Evolutionary conservation across 2,888 invertebrate species (phyloP).

Genomic region (Meloe dianella): DNA sequence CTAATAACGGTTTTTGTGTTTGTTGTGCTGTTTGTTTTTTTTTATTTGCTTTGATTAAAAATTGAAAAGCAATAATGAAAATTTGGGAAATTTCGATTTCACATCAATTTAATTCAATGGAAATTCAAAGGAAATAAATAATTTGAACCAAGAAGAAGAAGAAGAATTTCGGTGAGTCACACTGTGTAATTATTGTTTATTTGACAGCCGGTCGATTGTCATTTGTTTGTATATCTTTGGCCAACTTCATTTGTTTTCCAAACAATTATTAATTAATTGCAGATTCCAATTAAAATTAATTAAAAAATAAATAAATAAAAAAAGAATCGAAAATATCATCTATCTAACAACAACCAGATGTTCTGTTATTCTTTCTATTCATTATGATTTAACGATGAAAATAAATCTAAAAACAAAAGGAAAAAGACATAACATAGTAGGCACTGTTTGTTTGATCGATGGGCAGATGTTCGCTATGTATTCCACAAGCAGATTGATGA

Average conservation of each 20-base stretch:
- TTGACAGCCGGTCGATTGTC: not conserved
- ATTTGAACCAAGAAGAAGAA: no score
- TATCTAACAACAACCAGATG: not conserved
- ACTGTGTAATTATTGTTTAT: not conserved
- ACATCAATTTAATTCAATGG: no score
- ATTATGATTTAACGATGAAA: not conserved
- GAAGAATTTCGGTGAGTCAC: conserved; percentile 2
- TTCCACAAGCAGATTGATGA: not conserved
- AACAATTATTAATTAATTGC: no score
- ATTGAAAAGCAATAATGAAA: not conserved
- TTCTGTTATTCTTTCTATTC: not conserved
- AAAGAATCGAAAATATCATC: no score
- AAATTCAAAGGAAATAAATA: not conserved
- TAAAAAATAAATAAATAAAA: no score
- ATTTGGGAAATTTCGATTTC: not conserved
- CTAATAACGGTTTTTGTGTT: not conserved
- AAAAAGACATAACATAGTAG: not conserved
- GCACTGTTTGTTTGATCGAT: not conserved
- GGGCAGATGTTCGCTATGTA: conserved; percentile 7
- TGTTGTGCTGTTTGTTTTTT: not conserved
- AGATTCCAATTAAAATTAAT: not conserved
- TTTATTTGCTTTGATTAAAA: not conserved
- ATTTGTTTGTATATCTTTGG: not conserved
- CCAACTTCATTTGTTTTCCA: not conserved
- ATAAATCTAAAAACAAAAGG: not conserved